These are phyloP conservation scores for Bembecia ichneumoniformis DNA, from an alignment of 2,888 invertebrate species.

Conservation along the genomic window DNA sequence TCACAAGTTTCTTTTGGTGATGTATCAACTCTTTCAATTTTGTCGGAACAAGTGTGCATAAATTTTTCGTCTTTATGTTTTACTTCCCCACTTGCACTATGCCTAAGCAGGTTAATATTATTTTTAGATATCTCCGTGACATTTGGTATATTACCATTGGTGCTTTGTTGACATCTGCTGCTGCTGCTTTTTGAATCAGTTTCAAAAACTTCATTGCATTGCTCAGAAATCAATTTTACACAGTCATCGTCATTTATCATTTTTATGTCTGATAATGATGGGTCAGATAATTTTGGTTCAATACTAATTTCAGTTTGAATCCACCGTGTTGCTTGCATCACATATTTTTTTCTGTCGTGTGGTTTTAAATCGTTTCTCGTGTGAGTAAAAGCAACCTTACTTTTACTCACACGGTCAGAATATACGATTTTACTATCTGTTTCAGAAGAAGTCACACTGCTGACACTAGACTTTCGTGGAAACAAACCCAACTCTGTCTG, in stretches of 20 bases:
- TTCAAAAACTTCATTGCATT: slow-evolving; percentile 21
- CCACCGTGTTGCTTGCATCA: slow-evolving; percentile 26
- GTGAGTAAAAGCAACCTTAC: no score
- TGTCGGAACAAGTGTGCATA: neutral
- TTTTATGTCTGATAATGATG: slow-evolving; percentile 46
- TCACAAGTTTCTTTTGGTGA: neutral
- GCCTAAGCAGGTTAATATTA: neutral
- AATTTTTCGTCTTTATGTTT: neutral
- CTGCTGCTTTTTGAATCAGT: neutral
- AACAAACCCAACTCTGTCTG: slow-evolving; percentile 39
- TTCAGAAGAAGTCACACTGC: slow-evolving; percentile 16
- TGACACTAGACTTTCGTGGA: slow-evolving; percentile 16
- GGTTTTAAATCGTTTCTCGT: neutral
- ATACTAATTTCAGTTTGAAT: slow-evolving; percentile 62
- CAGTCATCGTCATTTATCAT: slow-evolving; percentile 35
- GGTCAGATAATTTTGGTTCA: slow-evolving; percentile 52
- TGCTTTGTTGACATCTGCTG: neutral
- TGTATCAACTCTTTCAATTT: neutral
- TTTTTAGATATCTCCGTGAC: neutral
- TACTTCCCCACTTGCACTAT: neutral
- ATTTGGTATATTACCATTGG: neutral
- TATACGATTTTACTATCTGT: slow-evolving; percentile 4
- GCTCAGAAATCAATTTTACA: slow-evolving; percentile 34
- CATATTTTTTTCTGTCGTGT: neutral
- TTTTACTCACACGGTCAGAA: neutral